Conservation (phyloP, 2,797 vertebrate species). For the Epinephelus malabaricus region DNA sequence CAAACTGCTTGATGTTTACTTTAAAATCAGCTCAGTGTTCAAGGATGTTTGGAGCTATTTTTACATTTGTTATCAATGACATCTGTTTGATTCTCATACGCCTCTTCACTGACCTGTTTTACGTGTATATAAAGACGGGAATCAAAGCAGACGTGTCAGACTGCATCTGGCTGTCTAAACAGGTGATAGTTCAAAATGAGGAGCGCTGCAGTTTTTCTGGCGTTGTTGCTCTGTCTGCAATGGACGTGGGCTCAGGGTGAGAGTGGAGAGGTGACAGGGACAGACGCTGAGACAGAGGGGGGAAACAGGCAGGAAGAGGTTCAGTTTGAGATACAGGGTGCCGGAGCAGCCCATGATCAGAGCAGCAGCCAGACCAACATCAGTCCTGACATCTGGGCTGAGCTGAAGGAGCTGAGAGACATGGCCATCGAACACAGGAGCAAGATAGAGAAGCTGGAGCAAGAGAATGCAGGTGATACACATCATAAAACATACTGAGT, state of each 20-base stretch:
- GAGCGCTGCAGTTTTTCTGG: constrained; percentile 2
- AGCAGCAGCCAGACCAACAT: background rate
- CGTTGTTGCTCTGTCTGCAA: constrained; percentile 27
- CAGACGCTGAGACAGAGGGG: background rate
- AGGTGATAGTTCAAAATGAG: constrained; percentile 32
- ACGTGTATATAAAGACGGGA: background rate
- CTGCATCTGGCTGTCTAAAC: background rate
- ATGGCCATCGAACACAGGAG: constrained; percentile 21
- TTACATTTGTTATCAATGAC: constrained; percentile 5
- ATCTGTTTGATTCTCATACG: constrained; percentile 21
- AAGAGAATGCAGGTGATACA: constrained; percentile 23
- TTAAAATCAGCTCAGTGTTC: background rate
- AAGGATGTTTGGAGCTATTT: background rate
- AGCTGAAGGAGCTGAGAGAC: constrained; percentile 44
- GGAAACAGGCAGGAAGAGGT: background rate
- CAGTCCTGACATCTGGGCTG: constrained; percentile 20
- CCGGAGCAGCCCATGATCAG: background rate
- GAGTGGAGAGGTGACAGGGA: background rate
- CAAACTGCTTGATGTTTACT: background rate
- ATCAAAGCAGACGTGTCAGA: background rate
- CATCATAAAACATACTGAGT: background rate
- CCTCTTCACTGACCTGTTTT: background rate
- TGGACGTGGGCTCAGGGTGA: constrained; percentile 19
- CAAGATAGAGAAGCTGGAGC: constrained; percentile 33
- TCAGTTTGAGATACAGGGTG: background rate